Conservation (phyloP, 2,797 vertebrate species). For the Diplodus sargus region DNA sequence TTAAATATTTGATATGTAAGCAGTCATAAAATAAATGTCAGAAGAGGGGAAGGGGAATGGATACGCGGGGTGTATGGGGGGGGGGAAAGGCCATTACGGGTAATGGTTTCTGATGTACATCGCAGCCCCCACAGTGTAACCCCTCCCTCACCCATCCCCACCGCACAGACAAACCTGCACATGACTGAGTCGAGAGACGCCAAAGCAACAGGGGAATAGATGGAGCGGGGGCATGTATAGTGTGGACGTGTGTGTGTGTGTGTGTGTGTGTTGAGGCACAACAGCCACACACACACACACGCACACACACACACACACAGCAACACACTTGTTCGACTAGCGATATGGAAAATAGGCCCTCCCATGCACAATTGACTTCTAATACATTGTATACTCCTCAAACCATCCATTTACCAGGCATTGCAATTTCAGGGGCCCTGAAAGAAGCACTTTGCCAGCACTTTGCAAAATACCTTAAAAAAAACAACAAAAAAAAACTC, state of each 20-base stretch:
- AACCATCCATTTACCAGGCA: conserved; percentile 79
- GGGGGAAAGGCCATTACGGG: conserved; percentile 77
- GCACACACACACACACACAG: conserved; percentile 26
- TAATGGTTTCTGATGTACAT: conserved; percentile 81
- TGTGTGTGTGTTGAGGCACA: conserved; percentile 29
- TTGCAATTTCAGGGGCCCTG: conserved; percentile 76
- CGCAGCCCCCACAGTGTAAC: conserved; percentile 62
- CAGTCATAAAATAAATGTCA: conserved; percentile 88
- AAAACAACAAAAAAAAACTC: conserved; percentile 45
- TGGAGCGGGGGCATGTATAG: conserved; percentile 40
- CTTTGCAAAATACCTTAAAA: conserved; percentile 74
- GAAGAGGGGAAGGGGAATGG: conserved; percentile 73
- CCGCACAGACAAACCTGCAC: conserved; percentile 56
- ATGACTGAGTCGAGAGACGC: conserved; percentile 57
- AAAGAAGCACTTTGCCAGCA: conserved; percentile 76
- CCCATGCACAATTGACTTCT: conserved; percentile 83
- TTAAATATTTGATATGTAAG: conserved; percentile 89
- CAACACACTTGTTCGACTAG: conserved; percentile 70
- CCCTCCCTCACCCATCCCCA: conserved; percentile 7
- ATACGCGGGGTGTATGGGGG: conserved; percentile 50
- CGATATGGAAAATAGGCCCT: conserved; percentile 78
- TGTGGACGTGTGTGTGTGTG: conserved; percentile 13
- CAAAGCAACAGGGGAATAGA: conserved; percentile 72
- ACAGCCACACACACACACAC: conserved; percentile 34
- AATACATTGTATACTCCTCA: conserved; percentile 80